These are phyloP conservation scores for Saccostrea cuccullata DNA, from an alignment of 1,140 invertebrate species.

Conservation along the genomic window DNA sequence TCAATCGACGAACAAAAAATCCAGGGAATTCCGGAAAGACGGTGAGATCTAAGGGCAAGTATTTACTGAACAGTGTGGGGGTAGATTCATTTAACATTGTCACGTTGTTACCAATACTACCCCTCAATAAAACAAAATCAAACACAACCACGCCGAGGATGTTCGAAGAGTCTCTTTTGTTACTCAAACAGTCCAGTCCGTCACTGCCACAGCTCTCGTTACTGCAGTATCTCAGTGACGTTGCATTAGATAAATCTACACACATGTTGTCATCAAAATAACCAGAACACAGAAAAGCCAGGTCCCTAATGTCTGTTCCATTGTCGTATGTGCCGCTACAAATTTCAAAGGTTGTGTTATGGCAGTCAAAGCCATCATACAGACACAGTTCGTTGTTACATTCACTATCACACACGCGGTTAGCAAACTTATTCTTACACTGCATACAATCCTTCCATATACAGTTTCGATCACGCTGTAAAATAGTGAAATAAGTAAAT, in stretches of 20 bases:
- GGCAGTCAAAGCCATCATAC: conserved; percentile 49
- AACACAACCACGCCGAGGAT: conserved; percentile 31
- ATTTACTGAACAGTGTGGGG: background rate
- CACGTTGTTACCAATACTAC: background rate
- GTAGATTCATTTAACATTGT: background rate
- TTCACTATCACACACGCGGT: conserved; percentile 41
- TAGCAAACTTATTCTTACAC: conserved; percentile 32
- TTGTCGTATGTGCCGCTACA: conserved; percentile 32
- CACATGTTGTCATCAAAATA: background rate
- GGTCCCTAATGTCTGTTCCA: background rate
- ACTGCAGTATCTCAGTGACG: background rate
- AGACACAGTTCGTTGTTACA: conserved; percentile 49
- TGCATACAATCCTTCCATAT: conserved; percentile 14
- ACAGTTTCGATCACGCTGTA: background rate
- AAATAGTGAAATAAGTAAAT: background rate
- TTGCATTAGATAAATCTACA: background rate
- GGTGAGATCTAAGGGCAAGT: background rate
- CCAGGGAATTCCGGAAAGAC: background rate
- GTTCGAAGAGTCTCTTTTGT: background rate
- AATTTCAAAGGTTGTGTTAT: background rate
- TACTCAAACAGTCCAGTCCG: conserved; percentile 38
- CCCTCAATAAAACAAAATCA: background rate
- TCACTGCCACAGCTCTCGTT: conserved; percentile 42
- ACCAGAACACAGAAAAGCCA: background rate
- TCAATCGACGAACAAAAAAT: background rate